A percentile compares a stretch with the other conserved stretches of the same genome.
Evolutionary conservation across 1,140 invertebrate genomes (phyloP).

Genomic region (Harlomillsia oculata): DNA sequence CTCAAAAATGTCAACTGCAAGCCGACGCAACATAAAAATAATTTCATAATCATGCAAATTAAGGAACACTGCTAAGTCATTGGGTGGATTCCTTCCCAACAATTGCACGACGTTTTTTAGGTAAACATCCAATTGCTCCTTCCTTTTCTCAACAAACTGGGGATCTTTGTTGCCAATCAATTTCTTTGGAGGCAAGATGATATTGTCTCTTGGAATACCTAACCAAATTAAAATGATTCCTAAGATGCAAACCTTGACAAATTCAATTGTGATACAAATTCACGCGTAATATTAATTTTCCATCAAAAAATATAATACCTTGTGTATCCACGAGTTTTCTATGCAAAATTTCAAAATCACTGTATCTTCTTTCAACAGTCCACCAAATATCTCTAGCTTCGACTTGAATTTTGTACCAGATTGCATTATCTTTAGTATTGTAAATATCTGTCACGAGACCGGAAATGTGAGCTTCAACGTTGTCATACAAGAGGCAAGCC

Average conservation of each 20-base stretch:
- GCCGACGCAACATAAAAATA: conserved; percentile 64
- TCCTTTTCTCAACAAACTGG: conserved; percentile 71
- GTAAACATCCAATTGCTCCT: conserved; percentile 67
- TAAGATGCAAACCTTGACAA: conserved; percentile 1
- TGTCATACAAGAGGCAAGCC: conserved; percentile 53
- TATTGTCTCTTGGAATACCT: conserved; percentile 59
- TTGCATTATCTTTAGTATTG: conserved; percentile 46
- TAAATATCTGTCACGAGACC: conserved; percentile 47
- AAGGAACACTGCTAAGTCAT: conserved; percentile 63
- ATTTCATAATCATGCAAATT: conserved; percentile 74
- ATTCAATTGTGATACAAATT: not conserved
- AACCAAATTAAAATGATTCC: not conserved
- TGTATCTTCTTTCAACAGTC: conserved; percentile 74
- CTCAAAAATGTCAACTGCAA: conserved; percentile 59
- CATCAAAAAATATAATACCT: conserved; percentile 36
- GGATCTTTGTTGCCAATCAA: conserved; percentile 68
- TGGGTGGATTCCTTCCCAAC: conserved; percentile 53
- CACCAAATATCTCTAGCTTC: conserved; percentile 61
- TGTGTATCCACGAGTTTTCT: conserved; percentile 66
- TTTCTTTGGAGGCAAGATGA: conserved; percentile 81
- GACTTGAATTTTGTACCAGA: conserved; percentile 58
- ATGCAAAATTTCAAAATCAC: conserved; percentile 78
- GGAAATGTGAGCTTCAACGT: conserved; percentile 48
- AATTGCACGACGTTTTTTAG: conserved; percentile 64
- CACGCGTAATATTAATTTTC: not conserved